Conservation (phyloP, 1,140 invertebrate species). For the Orius insidiosus region DNA sequence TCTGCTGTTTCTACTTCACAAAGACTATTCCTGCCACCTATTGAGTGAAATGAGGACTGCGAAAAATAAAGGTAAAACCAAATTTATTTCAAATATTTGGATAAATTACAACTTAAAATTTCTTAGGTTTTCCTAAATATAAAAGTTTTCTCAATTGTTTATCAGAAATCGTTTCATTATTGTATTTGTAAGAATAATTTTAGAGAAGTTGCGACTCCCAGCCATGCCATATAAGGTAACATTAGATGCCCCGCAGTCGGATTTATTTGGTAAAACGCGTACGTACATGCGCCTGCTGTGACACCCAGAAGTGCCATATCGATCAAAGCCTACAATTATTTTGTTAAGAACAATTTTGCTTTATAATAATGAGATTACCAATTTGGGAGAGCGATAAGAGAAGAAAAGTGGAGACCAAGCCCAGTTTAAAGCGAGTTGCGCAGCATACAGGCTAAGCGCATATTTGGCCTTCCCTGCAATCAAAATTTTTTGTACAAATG, state of each 20-base stretch:
- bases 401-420: slow-evolving; percentile 79
- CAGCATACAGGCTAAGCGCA: slow-evolving; percentile 53
- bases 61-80: no score
- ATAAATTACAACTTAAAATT: no score
- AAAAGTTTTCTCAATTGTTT: no score
- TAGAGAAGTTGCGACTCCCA: slow-evolving; percentile 44
- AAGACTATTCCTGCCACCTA: no score
- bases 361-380: slow-evolving; percentile 32
- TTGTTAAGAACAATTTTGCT: neutral
- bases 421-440: slow-evolving; percentile 68
- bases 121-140: no score
- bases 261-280: slow-evolving; percentile 49
- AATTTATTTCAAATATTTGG: no score
- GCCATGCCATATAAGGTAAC: slow-evolving; percentile 63
- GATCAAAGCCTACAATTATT: slow-evolving; percentile 43
- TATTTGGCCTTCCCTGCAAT: slow-evolving; percentile 33
- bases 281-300: slow-evolving; percentile 40
- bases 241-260: slow-evolving; percentile 49
- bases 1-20: no score
- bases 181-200: slow-evolving; percentile 49
- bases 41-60: no score
- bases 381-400: slow-evolving; percentile 48
- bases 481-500: no score
- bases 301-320: slow-evolving; percentile 45
- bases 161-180: slow-evolving; percentile 21